Evolutionary conservation across 2,888 invertebrate genomes (phyloP), one percentile per base, ranked within the genome.

Genomic region (Rhingia rostrata): DNA sequence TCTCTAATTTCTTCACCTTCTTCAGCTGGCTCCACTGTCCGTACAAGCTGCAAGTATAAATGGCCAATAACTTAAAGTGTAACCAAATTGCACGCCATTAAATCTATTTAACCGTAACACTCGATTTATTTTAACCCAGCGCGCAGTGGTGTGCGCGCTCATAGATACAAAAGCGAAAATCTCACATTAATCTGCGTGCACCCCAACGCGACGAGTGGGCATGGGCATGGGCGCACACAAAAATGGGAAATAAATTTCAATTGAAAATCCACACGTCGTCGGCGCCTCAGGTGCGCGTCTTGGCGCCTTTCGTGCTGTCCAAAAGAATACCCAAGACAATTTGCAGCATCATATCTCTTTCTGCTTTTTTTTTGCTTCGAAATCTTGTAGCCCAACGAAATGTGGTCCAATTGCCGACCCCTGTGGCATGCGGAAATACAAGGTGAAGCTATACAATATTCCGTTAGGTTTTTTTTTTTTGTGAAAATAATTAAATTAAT

Each of bases 11-110:
- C 78, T 58, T 53, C 67, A 56, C 63, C 53, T 72, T 58, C 12
- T 30, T 47, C 58, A 39, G 61, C 47, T 37, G 56, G 9, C 12
- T 22, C 47, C 6, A 10, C 6, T 49, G 10, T 9, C 7, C 10
- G 10, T 30, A 10, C 10, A 53, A 14, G 51, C 69, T 14, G 14
- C 35, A 12, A 51, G 43, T 56, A 70, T 80, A 70, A 79, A 80
- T 75, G 84, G 74, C 69, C 84, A 84, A 84, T 84, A 79, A 84
- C 53, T 80, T 84, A 84, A 84, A 80, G 74, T 84, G 84, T 74
- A 80, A 80, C 84, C 80, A 80, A 84, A 84, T 84, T 80, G 84
- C 80, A 80, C 64, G 43, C 80, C 80, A 80, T 84, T 84, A 84
- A 75, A 84, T 84, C 84, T 75, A 56, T 84, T 80, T 70, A 80